Percentiles rank a stretch among this genome's conserved stretches.
These are phyloP conservation scores for Hyposoter didymator DNA, from an alignment of 2,888 invertebrate species.

Conservation along the genomic window DNA sequence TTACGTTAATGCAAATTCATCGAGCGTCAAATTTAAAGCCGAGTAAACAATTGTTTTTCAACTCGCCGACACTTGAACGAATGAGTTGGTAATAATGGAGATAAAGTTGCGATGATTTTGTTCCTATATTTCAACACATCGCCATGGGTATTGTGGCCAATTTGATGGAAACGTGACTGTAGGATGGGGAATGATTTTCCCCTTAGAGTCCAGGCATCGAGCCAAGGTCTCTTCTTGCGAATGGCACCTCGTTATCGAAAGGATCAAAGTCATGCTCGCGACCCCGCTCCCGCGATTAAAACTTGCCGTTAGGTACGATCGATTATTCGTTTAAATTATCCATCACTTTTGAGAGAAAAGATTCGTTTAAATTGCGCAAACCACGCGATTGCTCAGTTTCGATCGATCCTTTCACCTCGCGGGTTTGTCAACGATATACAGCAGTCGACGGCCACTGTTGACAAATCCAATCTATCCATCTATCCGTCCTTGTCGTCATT, in stretches of 20 bases:
- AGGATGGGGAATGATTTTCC: neutral
- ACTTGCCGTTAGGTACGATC: constrained; percentile 1
- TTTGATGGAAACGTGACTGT: neutral
- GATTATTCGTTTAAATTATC: neutral
- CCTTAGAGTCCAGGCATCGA: neutral
- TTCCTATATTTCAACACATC: neutral
- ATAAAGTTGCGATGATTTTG: constrained; percentile 7
- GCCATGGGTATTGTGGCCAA: neutral
- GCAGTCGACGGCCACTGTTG: constrained; percentile 27
- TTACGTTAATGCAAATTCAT: constrained; percentile 33
- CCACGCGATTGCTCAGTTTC: constrained; percentile 7
- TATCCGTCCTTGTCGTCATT: constrained; percentile 20
- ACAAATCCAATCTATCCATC: constrained; percentile 18
- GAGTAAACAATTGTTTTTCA: constrained; percentile 29
- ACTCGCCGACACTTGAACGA: constrained; percentile 23
- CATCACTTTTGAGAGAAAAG: neutral
- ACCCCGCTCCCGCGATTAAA: neutral
- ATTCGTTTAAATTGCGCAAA: neutral
- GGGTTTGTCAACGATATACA: constrained; percentile 14
- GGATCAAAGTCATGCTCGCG: neutral
- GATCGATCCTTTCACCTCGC: constrained; percentile 18
- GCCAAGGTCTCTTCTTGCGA: constrained; percentile 10
- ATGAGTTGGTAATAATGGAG: neutral
- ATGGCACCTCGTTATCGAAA: constrained; percentile 1
- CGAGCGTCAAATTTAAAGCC: constrained; percentile 30